Base-by-base conservation (phyloP, 2,113 vertebrate genomes). In the Lagopus muta region DNA sequence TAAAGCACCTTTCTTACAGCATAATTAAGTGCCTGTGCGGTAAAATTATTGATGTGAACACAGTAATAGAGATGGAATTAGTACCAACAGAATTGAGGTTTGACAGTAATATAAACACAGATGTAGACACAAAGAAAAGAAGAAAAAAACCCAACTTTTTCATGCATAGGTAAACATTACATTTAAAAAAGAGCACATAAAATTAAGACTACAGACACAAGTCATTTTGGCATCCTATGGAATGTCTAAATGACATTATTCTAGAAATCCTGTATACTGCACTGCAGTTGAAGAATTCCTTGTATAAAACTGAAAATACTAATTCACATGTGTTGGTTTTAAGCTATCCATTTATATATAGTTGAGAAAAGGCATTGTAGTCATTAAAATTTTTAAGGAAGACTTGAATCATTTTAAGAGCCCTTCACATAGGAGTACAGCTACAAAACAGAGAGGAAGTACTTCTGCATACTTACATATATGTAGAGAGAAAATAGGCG, bases 21-120 rank as follows among this genome's bases (percentile, higher is more conserved):
- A 70, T 54, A 79, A 96, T 88, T 92, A 94, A 75, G 55, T 69
- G 76, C 43, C 36, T 75, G 24, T 50, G 67, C 36, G 79, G 79
- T 54, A 81, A 90, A 94, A 81, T 83, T 92, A 93, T 64, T 61
- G 52, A 86, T 43, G n/a, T 61, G 61, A 93, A 80, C 55, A 86
- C 19, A 52, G 7, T 47, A 74, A 86, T 14, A 67, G 38, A 45
- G 27, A 86, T 6, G 40, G 50, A 92, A 60, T 55, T 60, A 65
- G 25, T 42, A 92, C 69, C 1, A 13, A 2, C 28, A 73, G 64
- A 76, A 82, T 73, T 54, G 69, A 87, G 45, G 34, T 57, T 67
- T 55, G 40, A 72, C 38, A 48, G 4, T 43, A 65, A 12, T 14
- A 75, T 27, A 38, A 55, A 64, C 21, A 78, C 0, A 45, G 21